phyloP scores from a whole-genome alignment of 2,113 vertebrate genomes.

The Mystacornis crossleyi region DNA sequence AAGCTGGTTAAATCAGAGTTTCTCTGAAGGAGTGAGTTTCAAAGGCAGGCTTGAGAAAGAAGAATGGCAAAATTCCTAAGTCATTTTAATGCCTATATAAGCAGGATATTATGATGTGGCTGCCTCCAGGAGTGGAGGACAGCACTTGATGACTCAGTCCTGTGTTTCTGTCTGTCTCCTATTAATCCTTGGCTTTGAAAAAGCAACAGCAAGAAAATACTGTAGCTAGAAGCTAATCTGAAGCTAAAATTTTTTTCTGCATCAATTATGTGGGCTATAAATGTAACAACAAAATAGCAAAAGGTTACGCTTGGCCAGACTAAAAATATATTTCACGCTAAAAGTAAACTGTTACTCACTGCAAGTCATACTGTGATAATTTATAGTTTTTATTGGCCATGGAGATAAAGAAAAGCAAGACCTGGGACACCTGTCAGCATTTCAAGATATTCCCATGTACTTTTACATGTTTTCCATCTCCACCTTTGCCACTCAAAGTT shows the following conservation, averaged over 20 bases:
- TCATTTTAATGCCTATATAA: neutral
- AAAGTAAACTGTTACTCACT: neutral
- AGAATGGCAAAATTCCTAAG: neutral
- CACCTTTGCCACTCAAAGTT: neutral
- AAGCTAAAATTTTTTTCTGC: neutral
- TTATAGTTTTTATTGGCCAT: neutral
- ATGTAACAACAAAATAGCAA: neutral
- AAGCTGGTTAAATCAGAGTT: neutral
- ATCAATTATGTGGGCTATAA: neutral
- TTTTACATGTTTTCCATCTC: neutral
- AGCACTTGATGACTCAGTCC: neutral
- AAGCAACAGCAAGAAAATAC: neutral
- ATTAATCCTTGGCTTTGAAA: constrained; percentile 33
- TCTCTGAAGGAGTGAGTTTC: neutral
- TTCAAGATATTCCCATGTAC: neutral
- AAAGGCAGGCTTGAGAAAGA: neutral
- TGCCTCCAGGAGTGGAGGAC: neutral
- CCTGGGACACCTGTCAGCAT: neutral
- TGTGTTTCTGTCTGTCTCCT: neutral
- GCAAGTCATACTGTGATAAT: neutral
- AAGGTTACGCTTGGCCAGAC: neutral
- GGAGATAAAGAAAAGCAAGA: neutral
- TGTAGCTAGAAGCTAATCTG: neutral
- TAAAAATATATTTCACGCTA: neutral
- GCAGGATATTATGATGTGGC: neutral